Evolutionary conservation across 2,113 vertebrate species (phyloP).

Genomic region (Trematomus loennbergii): DNA sequence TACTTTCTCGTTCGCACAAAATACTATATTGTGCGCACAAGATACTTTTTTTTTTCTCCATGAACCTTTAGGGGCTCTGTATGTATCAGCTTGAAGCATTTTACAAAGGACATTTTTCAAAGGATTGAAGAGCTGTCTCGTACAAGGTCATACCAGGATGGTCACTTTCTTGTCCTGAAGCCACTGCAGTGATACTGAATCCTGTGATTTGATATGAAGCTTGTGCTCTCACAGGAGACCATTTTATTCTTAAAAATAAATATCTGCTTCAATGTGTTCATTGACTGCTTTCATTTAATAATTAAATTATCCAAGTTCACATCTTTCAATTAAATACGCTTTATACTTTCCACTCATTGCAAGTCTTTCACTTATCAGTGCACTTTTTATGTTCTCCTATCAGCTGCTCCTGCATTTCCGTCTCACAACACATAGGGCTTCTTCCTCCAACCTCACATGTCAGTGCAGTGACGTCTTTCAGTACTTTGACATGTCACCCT

Average conservation of each 20-base stretch:
- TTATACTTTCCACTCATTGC: not conserved
- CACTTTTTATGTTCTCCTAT: slow-evolving; percentile 14
- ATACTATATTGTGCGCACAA: too few relatives aligned
- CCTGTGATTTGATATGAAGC: slow-evolving; percentile 45
- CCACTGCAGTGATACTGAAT: slow-evolving; percentile 41
- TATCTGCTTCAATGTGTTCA: slow-evolving; percentile 25
- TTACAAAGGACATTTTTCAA: slow-evolving; percentile 42
- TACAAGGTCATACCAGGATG: slow-evolving; percentile 52
- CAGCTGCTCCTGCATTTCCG: slow-evolving; percentile 14
- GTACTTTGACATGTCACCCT: not conserved
- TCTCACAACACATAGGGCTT: slow-evolving; percentile 4
- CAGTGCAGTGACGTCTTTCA: not conserved
- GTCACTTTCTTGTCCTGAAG: slow-evolving; percentile 44
- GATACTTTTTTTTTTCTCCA: too few relatives aligned
- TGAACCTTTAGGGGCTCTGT: too few relatives aligned
- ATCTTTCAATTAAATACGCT: too few relatives aligned
- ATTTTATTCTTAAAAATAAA: slow-evolving; percentile 20
- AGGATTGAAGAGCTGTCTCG: slow-evolving; percentile 44
- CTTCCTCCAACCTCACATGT: not conserved
- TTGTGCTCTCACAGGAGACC: slow-evolving; percentile 20
- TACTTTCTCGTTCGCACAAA: too few relatives aligned
- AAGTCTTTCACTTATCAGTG: slow-evolving; percentile 4
- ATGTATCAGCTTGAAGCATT: not conserved
- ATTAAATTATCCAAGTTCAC: not conserved
- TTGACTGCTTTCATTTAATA: slow-evolving; percentile 18